Evolutionary conservation across 2,113 vertebrate species (phyloP), one percentile per base, ranked within the genome.

Genomic region (Daboia siamensis): DNA sequence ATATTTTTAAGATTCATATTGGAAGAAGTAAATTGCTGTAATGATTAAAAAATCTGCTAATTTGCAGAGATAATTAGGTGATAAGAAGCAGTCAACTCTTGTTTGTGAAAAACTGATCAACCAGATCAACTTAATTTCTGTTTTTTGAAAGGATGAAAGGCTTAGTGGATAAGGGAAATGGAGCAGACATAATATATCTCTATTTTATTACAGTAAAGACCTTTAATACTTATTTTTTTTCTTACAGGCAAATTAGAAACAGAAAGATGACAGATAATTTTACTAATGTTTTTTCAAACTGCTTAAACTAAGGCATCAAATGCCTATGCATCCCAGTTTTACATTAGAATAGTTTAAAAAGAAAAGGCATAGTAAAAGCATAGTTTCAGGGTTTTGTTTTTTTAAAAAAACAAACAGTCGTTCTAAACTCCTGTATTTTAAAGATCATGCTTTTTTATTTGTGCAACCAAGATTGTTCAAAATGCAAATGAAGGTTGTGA

Each of bases 31-130:
- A 7, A 0, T 56, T 89, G 55, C 86, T 92, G 48, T 44, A 91
- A 86, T 54, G 91, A 74, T 80, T 92, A 95, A 87, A 88, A 94
- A 92, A 93, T 86, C 86, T 93, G 26, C 93, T 61, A 26, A 9
- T 93, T 94, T 0, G 0, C 88, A 92, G 93, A 85, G 48, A 91
- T 44, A 93, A 88, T 0, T 88, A 1, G n/a, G 88, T 91, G 91
- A 89, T 93, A 96, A 96, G 96, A 93, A 96, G 92, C 93, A 92
- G 92, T 92, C 93, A 94, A 90, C 94, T 74, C 64, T 92, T 94
- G 94, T 93, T 96, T 95, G 92, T 95, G 95, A 88, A 88, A 95
- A 95, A 90, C 90, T 93, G 95, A 95, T 94, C 24, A 91, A 90
- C 92, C 44, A 80, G 93, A 95, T 91, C 91, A 93, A 93, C 92